Evolutionary conservation across 2,113 vertebrate genomes (phyloP).

Genomic region (Lichenostomus cassidix): DNA sequence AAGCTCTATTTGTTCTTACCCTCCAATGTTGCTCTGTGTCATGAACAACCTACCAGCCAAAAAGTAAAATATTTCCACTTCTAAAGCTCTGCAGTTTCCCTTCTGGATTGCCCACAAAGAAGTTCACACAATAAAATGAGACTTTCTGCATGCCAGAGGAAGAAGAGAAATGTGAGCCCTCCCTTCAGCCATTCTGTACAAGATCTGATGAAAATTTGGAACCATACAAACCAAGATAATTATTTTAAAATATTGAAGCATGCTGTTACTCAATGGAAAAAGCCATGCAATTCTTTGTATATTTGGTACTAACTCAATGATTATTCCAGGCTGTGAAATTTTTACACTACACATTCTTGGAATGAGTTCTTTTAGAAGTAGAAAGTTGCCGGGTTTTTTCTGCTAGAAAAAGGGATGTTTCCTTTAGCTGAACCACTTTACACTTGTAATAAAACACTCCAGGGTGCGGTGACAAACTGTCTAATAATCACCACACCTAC

Average conservation of each 20-base stretch:
- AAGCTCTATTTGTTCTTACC: not conserved
- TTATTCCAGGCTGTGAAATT: not conserved
- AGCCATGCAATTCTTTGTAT: not conserved
- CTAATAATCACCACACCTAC: slow-evolving; percentile 34
- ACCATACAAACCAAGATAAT: not conserved
- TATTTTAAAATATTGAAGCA: not conserved
- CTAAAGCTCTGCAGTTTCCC: not conserved
- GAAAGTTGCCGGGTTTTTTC: not conserved
- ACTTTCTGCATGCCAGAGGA: not conserved
- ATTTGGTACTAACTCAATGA: not conserved
- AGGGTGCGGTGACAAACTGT: slow-evolving; percentile 42
- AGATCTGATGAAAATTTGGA: not conserved
- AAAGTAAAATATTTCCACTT: not conserved
- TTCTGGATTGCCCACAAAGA: slow-evolving; percentile 4
- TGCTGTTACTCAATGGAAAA: not conserved
- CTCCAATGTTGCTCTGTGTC: not conserved
- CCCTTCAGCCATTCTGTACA: not conserved
- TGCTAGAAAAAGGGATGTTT: not conserved
- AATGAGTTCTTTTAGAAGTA: not conserved
- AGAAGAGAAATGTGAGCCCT: not conserved
- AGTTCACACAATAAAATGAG: slow-evolving; percentile 29
- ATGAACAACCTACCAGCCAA: not conserved
- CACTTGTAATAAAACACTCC: slow-evolving; percentile 18
- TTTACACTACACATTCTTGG: not conserved
- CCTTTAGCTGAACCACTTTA: slow-evolving; percentile 12